A percentile compares a stretch with the other conserved stretches of the same genome.
Evolutionary conservation across 2,113 vertebrate genomes (phyloP).

Genomic region (Neopipo cinnamomea): DNA sequence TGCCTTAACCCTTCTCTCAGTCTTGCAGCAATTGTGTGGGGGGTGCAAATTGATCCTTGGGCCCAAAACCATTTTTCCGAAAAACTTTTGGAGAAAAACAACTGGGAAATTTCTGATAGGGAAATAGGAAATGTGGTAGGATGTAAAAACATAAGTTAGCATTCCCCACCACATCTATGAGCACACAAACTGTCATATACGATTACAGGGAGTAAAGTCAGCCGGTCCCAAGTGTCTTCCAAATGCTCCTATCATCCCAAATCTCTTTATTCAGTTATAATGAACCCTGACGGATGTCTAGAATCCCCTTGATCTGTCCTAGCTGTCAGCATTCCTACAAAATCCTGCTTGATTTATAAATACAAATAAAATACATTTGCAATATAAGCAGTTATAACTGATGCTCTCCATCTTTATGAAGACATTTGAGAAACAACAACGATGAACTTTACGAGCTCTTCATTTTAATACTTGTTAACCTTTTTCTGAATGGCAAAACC

Average conservation of each 20-base stretch:
- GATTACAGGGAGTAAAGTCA: background rate
- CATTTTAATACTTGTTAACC: background rate
- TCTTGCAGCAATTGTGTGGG: too few relatives aligned
- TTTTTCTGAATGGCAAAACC: background rate
- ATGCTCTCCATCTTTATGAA: background rate
- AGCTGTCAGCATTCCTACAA: constrained; percentile 18
- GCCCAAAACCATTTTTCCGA: too few relatives aligned
- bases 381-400: background rate
- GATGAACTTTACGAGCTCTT: background rate
- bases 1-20: too few relatives aligned
- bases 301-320: constrained; percentile 46
- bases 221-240: constrained; percentile 21
- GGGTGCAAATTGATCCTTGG: too few relatives aligned
- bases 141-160: background rate
- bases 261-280: constrained; percentile 42
- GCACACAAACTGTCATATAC: constrained; percentile 3
- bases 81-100: background rate
- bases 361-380: background rate
- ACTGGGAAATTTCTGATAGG: background rate
- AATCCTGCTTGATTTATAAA: background rate
- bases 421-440: background rate
- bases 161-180: background rate
- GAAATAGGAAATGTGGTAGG: background rate
- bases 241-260: constrained; percentile 35
- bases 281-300: constrained; percentile 34